These are phyloP conservation scores for Orchesella cincta DNA, from an alignment of 1,140 invertebrate species.

Conservation along the genomic window DNA sequence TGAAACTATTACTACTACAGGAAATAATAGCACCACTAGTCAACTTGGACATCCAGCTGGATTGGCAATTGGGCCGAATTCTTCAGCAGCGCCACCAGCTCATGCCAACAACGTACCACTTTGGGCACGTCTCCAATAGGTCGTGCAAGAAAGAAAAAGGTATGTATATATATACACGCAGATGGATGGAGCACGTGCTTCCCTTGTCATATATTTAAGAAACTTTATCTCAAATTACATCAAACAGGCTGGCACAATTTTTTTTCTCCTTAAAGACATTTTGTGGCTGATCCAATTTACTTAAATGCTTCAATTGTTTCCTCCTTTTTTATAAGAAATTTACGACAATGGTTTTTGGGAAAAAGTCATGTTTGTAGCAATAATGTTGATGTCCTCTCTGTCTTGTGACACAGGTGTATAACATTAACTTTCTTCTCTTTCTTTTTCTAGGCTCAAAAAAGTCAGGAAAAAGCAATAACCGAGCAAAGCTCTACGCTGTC, in stretches of 20 bases:
- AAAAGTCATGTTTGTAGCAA: no score
- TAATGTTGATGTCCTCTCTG: no score
- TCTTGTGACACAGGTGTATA: no score
- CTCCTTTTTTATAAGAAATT: no score
- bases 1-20: slow-evolving; percentile 1
- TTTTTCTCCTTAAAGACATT: neutral
- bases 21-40: slow-evolving; percentile 17
- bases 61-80: slow-evolving; percentile 10
- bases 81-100: neutral
- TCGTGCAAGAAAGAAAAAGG: slow-evolving; percentile 16
- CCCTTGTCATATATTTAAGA: neutral
- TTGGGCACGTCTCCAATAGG: slow-evolving; percentile 20
- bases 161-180: neutral
- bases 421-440: neutral
- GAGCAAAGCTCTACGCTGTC: slow-evolving; percentile 47
- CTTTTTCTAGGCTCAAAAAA: neutral
- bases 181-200: no score
- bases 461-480: slow-evolving; percentile 18
- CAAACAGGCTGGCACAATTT: no score
- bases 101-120: slow-evolving; percentile 2
- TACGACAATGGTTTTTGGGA: no score
- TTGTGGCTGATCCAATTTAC: slow-evolving; percentile 26
- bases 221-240: slow-evolving; percentile 2
- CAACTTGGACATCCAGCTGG: slow-evolving; percentile 20
- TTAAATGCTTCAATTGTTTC: no score